Percentiles rank a stretch among this genome's conserved stretches.
These are phyloP conservation scores for Rhinolophus sinicus DNA, from an alignment of 2,113 vertebrate genomes.

Conservation along the genomic window DNA sequence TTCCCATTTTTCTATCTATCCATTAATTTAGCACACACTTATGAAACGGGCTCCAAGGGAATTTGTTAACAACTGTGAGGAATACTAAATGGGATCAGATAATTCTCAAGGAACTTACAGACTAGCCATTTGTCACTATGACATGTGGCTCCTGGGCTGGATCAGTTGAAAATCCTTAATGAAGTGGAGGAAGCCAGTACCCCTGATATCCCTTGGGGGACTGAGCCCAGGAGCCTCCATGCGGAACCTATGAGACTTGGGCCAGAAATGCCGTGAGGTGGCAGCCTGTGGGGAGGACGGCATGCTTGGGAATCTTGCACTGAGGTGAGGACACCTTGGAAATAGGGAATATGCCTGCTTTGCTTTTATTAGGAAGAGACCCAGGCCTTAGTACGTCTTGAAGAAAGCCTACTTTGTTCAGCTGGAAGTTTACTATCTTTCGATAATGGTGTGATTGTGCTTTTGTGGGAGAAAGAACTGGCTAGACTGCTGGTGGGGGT, in stretches of 20 bases:
- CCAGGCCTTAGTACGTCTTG: background rate
- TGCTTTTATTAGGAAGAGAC: background rate
- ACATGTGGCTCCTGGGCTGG: background rate
- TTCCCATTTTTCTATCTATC: background rate
- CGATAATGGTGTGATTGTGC: background rate
- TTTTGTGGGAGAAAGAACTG: background rate
- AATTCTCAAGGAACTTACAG: background rate
- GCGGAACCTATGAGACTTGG: background rate
- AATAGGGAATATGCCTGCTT: background rate
- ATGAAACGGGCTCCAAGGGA: background rate
- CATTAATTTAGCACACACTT: background rate
- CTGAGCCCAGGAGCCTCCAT: background rate
- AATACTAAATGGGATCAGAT: background rate
- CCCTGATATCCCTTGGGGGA: background rate
- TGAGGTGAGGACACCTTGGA: background rate
- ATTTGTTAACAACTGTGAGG: background rate
- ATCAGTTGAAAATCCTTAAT: background rate
- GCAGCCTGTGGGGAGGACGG: background rate
- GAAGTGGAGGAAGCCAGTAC: background rate
- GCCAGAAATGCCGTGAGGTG: background rate
- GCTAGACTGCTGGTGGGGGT: rapidly evolving
- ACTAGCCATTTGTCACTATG: background rate
- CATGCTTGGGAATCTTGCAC: background rate
- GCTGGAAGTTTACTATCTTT: background rate
- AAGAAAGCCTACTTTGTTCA: background rate